Percentiles rank a stretch among this genome's conserved stretches.
These are phyloP conservation scores for Drepanosiphum platanoidis DNA, from an alignment of 2,888 invertebrate species.

Conservation along the genomic window DNA sequence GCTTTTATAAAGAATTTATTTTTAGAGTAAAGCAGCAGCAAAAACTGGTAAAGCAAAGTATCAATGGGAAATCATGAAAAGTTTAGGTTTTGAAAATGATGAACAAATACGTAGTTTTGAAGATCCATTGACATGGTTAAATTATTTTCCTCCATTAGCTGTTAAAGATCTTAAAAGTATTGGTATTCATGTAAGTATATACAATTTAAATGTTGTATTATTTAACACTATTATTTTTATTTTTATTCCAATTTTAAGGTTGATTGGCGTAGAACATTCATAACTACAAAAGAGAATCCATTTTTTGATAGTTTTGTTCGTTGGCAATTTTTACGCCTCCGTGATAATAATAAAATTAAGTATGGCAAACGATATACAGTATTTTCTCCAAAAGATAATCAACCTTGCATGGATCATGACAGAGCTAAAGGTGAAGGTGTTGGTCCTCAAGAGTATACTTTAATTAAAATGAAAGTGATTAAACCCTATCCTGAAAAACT, in stretches of 20 bases:
- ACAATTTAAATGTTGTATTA: neutral
- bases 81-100: conserved; percentile 83
- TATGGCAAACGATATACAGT: conserved; percentile 98
- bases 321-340: conserved; percentile 93
- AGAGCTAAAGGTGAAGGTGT: conserved; percentile 95
- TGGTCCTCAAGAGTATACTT: conserved; percentile 96
- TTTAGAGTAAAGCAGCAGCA: conserved; percentile 90
- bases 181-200: conserved; percentile 83
- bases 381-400: conserved; percentile 94
- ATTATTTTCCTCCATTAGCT: conserved; percentile 93
- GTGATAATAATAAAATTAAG: conserved; percentile 86
- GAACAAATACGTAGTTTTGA: conserved; percentile 94
- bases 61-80: conserved; percentile 99
- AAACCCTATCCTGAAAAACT: conserved; percentile 79
- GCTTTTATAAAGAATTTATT: conserved; percentile 63
- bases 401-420: conserved; percentile 99
- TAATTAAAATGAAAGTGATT: conserved; percentile 89
- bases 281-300: conserved; percentile 97
- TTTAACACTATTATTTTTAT: neutral
- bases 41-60: conserved; percentile 90
- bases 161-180: conserved; percentile 86
- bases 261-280: conserved; percentile 98
- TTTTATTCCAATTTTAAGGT: conserved; percentile 69
- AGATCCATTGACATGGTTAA: conserved; percentile 91
- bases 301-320: conserved; percentile 97